A percentile compares a stretch with the other conserved stretches of the same genome.
Evolutionary conservation across 2,888 invertebrate species (phyloP).

Genomic region (Acholoe squamosa): DNA sequence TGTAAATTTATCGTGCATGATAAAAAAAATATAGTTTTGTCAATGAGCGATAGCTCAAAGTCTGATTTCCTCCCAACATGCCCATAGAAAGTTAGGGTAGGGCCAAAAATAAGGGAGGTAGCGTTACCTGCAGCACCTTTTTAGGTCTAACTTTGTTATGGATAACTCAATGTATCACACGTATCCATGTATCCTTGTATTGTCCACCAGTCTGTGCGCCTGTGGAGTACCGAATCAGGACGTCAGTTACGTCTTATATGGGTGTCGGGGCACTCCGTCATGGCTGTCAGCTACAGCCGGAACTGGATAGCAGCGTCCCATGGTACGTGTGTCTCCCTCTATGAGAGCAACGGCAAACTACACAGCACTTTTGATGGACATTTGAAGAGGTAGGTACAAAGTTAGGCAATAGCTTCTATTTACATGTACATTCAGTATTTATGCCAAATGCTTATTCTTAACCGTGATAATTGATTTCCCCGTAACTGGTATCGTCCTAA

Average conservation of each 20-base stretch:
- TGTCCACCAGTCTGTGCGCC: constrained; percentile 75
- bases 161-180: not conserved
- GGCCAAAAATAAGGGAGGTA: no score
- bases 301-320: constrained; percentile 78
- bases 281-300: constrained; percentile 79
- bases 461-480: no score
- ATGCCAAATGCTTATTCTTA: no score
- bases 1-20: no score
- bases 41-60: no score
- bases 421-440: no score
- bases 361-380: constrained; percentile 76
- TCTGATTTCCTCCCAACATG: no score
- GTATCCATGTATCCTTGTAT: not conserved
- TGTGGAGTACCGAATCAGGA: constrained; percentile 76
- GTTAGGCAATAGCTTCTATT: no score
- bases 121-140: not conserved
- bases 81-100: no score
- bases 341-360: constrained; percentile 74
- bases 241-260: constrained; percentile 75
- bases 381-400: constrained; percentile 70
- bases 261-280: constrained; percentile 77
- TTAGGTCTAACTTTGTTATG: not conserved
- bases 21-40: no score
- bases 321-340: constrained; percentile 77
- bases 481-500: no score